A percentile compares a stretch with the other conserved stretches of the same genome.
These are phyloP conservation scores for Burhinus bistriatus DNA, from an alignment of 2,113 vertebrate genomes.

Conservation along the genomic window DNA sequence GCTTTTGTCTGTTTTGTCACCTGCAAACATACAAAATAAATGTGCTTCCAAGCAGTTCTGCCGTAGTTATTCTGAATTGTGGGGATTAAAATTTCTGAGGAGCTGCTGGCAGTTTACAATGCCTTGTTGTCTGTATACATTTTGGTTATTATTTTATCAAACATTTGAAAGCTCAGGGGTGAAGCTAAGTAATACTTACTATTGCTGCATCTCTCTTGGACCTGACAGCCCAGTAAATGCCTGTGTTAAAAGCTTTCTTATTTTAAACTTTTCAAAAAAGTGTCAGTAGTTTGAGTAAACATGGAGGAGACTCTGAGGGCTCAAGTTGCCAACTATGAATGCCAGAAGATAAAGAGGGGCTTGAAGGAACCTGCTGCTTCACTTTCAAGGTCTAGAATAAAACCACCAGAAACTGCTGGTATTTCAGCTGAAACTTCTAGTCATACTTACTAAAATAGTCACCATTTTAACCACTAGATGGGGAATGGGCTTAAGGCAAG, in stretches of 20 bases:
- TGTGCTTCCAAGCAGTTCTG: not conserved
- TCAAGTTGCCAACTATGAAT: not conserved
- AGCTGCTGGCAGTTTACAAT: not conserved
- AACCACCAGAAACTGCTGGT: not conserved
- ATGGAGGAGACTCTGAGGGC: not conserved
- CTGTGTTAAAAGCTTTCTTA: not conserved
- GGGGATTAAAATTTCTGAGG: not conserved
- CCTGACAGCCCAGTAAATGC: not conserved
- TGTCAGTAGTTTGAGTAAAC: not conserved
- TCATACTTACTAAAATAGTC: not conserved
- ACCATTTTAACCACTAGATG: not conserved
- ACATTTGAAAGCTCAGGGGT: not conserved
- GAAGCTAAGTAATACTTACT: not conserved
- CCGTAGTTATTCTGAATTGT: not conserved
- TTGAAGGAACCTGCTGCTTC: not conserved
- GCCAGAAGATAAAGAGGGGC: not conserved
- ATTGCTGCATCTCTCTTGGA: not conserved
- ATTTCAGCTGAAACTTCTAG: not conserved
- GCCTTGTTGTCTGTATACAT: not conserved
- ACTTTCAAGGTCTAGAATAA: not conserved
- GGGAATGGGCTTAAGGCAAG: not conserved
- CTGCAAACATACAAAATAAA: not conserved
- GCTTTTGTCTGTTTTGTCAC: not conserved
- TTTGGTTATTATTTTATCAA: not conserved
- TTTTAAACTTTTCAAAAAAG: not conserved